These are phyloP conservation scores for Serilophus lunatus DNA, from an alignment of 2,113 vertebrate genomes.

Conservation along the genomic window DNA sequence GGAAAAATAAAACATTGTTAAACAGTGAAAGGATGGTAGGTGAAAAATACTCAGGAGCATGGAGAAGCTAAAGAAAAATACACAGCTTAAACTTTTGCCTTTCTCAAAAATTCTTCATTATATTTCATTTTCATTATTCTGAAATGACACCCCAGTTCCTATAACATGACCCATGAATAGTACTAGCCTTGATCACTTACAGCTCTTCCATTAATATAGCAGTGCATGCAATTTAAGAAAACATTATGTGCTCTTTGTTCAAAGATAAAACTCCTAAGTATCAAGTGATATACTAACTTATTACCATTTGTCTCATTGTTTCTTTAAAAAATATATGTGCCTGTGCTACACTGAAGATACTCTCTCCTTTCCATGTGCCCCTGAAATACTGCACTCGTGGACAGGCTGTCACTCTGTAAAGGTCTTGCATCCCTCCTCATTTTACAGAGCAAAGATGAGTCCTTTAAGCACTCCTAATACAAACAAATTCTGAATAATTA, in stretches of 20 bases:
- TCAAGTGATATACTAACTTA: neutral
- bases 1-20: conserved; percentile 64
- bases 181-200: neutral
- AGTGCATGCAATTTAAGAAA: neutral
- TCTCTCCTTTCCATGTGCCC: neutral
- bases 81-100: neutral
- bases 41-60: conserved; percentile 21
- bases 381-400: neutral
- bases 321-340: neutral
- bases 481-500: neutral
- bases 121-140: neutral
- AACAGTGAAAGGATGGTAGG: neutral
- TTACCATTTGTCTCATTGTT: neutral
- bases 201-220: neutral
- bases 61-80: conserved; percentile 1
- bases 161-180: fast-evolving
- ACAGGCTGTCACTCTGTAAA: neutral
- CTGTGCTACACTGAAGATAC: neutral
- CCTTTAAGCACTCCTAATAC: neutral
- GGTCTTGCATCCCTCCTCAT: neutral
- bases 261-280: neutral
- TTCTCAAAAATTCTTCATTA: neutral
- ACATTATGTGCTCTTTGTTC: neutral
- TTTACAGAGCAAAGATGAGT: neutral
- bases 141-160: neutral